Conservation (phyloP, 2,797 vertebrate species). For the Chelon labrosus region DNA sequence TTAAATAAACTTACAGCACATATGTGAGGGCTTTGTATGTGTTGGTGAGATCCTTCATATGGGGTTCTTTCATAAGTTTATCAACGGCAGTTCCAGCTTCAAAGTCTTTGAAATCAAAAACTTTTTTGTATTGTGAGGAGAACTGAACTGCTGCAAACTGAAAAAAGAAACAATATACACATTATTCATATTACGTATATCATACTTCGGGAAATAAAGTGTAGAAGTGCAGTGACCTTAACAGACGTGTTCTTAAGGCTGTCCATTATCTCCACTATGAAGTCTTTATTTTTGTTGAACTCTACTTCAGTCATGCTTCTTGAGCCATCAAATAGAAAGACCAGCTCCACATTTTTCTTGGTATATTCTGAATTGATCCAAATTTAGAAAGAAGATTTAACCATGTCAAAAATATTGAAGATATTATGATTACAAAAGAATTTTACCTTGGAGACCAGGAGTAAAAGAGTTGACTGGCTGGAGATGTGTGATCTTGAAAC, state of each 20-base stretch:
- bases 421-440: background rate
- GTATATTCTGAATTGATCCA: constrained; percentile 79
- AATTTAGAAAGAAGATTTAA: background rate
- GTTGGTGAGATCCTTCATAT: constrained; percentile 74
- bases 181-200: background rate
- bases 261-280: constrained; percentile 84
- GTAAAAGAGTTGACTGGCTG: constrained; percentile 9
- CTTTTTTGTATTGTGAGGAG: fast-evolving
- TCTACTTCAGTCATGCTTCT: constrained; percentile 63
- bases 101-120: constrained; percentile 86
- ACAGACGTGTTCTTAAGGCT: constrained; percentile 81
- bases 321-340: constrained; percentile 90
- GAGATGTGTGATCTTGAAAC: constrained; percentile 77
- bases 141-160: constrained; percentile 91
- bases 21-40: constrained; percentile 80
- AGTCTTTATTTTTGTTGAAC: constrained; percentile 81
- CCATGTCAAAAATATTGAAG: background rate
- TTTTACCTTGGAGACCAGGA: constrained; percentile 84
- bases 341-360: constrained; percentile 85
- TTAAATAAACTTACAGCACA: constrained; percentile 79
- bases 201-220: background rate
- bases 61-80: constrained; percentile 54
- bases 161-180: background rate
- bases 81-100: background rate
- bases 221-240: constrained; percentile 71